Percentiles rank a stretch among this genome's conserved stretches.
Conservation (phyloP, 1,140 invertebrate species). For the Aradophagus sp. region DNA sequence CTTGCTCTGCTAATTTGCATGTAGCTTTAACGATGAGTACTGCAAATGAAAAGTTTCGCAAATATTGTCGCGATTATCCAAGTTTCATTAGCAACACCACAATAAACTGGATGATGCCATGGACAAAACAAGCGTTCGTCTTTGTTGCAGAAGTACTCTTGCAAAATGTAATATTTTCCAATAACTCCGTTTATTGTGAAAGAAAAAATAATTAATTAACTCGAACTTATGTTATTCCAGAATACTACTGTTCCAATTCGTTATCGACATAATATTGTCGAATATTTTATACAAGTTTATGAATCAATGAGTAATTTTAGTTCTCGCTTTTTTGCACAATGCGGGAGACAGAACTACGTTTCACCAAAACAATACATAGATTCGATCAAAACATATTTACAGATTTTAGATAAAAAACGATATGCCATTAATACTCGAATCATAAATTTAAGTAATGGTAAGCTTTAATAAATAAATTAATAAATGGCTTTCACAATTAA, state of each 20-base stretch:
- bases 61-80: constrained; percentile 90
- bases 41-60: constrained; percentile 85
- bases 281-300: constrained; percentile 90
- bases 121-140: constrained; percentile 90
- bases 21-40: constrained; percentile 93
- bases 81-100: constrained; percentile 94
- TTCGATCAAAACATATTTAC: constrained; percentile 86
- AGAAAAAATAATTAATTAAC: neutral
- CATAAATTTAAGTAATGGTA: constrained; percentile 70
- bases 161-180: constrained; percentile 78
- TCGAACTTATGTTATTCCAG: constrained; percentile 61
- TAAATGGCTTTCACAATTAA: too few species aligned
- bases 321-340: constrained; percentile 80
- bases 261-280: constrained; percentile 81
- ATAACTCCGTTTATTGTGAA: too few species aligned
- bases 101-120: constrained; percentile 94
- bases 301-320: constrained; percentile 82
- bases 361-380: constrained; percentile 94
- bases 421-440: constrained; percentile 70
- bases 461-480: too few species aligned
- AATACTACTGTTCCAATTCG: constrained; percentile 79
- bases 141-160: constrained; percentile 89
- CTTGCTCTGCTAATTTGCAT: constrained; percentile 87
- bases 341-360: constrained; percentile 87
- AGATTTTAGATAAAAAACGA: constrained; percentile 80